phyloP scores from a whole-genome alignment of 2,888 invertebrate species.

The Epinotia bilunana region DNA sequence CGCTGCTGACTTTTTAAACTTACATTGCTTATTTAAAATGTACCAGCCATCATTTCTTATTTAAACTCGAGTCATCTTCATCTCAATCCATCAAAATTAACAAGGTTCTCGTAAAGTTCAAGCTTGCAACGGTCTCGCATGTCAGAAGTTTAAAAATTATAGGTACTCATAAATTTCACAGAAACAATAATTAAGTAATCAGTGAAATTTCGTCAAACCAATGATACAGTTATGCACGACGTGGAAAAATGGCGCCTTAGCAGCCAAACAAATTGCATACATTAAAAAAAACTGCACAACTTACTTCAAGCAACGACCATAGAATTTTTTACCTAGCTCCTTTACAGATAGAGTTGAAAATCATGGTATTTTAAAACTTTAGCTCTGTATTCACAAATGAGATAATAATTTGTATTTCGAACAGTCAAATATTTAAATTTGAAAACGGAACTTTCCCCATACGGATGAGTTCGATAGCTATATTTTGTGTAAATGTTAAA shows the following conservation, averaged over 20 bases:
- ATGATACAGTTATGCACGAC: constrained; percentile 76
- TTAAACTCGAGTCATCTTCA: constrained; percentile 36
- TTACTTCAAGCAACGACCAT: constrained; percentile 17
- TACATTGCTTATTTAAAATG: constrained; percentile 25
- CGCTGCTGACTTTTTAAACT: constrained; percentile 36
- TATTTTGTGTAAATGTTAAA: constrained; percentile 57
- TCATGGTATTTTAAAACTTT: constrained; percentile 41
- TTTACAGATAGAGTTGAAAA: constrained; percentile 47
- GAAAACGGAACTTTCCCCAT: constrained; percentile 64
- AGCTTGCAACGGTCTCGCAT: constrained; percentile 52
- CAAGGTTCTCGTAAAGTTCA: constrained; percentile 41
- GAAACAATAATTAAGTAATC: constrained; percentile 79
- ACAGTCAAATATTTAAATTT: constrained; percentile 76
- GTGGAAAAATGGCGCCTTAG: constrained; percentile 68
- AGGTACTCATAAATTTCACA: constrained; percentile 56
- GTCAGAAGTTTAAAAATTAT: constrained; percentile 63
- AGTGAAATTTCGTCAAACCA: constrained; percentile 73
- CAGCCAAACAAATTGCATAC: constrained; percentile 56
- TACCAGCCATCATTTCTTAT: constrained; percentile 22
- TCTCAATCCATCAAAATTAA: constrained; percentile 42
- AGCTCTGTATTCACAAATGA: constrained; percentile 64
- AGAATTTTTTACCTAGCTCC: constrained; percentile 46
- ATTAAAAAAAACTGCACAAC: constrained; percentile 47
- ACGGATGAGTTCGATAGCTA: constrained; percentile 62
- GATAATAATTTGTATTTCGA: constrained; percentile 77